Percentiles rank a stretch among this genome's conserved stretches.
phyloP scores from a whole-genome alignment of 2,888 invertebrate species.

The Agrochola circellaris region DNA sequence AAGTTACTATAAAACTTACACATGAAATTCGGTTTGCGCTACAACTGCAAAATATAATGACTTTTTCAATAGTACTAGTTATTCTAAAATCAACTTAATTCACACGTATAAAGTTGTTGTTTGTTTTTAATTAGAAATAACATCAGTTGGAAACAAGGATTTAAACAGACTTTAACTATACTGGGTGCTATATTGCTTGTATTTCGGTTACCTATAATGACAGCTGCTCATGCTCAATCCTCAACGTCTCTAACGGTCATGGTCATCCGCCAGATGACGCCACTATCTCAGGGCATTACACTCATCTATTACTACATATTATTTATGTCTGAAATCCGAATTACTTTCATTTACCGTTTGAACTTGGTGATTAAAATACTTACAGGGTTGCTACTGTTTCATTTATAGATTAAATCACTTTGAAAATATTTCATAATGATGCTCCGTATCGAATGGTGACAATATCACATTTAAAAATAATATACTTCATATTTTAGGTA shows the following conservation, averaged over 20 bases:
- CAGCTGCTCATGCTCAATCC: background rate
- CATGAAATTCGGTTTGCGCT: too few relatives aligned
- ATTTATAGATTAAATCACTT: too few relatives aligned
- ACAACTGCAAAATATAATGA: too few relatives aligned
- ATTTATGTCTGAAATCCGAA: conserved; percentile 19
- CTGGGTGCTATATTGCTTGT: background rate
- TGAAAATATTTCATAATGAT: conserved; percentile 5
- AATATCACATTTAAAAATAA: conserved; percentile 11
- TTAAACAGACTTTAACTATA: background rate
- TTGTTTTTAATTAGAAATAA: background rate
- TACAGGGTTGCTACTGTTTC: background rate
- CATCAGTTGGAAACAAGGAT: background rate
- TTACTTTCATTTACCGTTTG: conserved; percentile 29
- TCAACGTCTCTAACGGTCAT: conserved; percentile 4
- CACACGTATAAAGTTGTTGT: background rate
- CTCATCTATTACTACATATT: conserved; percentile 29
- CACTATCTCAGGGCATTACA: conserved; percentile 16
- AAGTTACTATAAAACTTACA: background rate
- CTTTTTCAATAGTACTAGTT: background rate
- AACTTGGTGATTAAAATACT: conserved; percentile 23
- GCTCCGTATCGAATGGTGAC: too few relatives aligned
- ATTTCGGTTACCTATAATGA: background rate
- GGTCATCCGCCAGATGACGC: conserved; percentile 6
- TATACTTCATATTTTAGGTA: background rate
- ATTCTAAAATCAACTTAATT: background rate